Evolutionary conservation across 2,888 invertebrate genomes (phyloP).

Genomic region (Belgica antarctica): DNA sequence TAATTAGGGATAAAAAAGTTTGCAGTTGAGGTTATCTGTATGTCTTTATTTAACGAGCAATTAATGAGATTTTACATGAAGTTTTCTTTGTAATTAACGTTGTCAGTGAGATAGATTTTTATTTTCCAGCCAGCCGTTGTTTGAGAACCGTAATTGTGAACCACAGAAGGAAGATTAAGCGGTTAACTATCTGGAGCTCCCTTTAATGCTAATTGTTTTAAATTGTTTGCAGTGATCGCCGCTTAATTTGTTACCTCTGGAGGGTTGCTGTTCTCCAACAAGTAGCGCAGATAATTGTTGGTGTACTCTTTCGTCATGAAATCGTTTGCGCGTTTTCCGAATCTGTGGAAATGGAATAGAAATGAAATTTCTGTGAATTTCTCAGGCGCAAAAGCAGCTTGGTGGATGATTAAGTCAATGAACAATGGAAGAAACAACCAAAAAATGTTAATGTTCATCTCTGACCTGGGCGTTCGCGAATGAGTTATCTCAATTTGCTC

Average conservation of each 20-base stretch:
- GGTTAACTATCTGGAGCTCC: not conserved
- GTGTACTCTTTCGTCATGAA: conserved; percentile 24
- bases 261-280: conserved; percentile 21
- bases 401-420: not conserved
- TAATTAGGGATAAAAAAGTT: no score
- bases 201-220: not conserved
- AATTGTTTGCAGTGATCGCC: not conserved
- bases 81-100: not conserved
- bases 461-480: conserved; percentile 36
- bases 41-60: conserved; percentile 5
- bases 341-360: conserved; percentile 14
- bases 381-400: not conserved
- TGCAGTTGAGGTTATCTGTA: conserved; percentile 23
- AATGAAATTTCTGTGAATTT: not conserved
- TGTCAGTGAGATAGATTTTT: not conserved
- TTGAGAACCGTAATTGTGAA: not conserved
- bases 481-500: conserved; percentile 22
- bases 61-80: conserved; percentile 17
- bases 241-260: not conserved
- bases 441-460: not conserved
- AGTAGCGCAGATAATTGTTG: conserved; percentile 13
- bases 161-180: not conserved
- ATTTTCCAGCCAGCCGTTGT: conserved; percentile 17
- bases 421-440: not conserved
- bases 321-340: conserved; percentile 35